These are phyloP conservation scores for Biston stratarius DNA, from an alignment of 2,888 invertebrate genomes.

Conservation along the genomic window DNA sequence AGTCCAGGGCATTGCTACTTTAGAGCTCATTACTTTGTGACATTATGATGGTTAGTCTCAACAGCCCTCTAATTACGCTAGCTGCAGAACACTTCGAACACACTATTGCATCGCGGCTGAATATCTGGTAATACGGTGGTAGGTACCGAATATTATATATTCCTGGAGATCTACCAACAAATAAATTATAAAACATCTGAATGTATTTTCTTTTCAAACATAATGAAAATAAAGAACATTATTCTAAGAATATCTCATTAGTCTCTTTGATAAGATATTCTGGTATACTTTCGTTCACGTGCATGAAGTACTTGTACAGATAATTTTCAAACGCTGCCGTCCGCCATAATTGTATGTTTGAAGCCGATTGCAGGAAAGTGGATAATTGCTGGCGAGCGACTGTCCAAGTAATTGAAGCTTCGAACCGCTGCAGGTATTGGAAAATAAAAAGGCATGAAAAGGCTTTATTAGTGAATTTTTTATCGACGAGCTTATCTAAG, in stretches of 20 bases:
- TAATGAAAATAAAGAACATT: too few species aligned
- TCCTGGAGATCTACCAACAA: too few species aligned
- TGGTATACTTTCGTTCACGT: neutral
- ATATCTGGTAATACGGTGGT: too few species aligned
- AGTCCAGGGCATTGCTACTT: too few species aligned
- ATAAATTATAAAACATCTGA: too few species aligned
- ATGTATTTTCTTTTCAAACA: too few species aligned
- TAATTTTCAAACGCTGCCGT: constrained; percentile 9
- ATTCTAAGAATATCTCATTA: neutral
- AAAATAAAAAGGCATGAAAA: constrained; percentile 9
- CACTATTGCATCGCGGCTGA: too few species aligned
- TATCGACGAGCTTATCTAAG: neutral
- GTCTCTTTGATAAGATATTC: neutral
- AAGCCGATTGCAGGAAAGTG: constrained; percentile 19
- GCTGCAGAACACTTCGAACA: too few species aligned
- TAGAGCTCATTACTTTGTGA: too few species aligned
- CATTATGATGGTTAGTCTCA: too few species aligned
- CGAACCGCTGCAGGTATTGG: constrained; percentile 4
- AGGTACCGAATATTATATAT: too few species aligned
- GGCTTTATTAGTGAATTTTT: constrained; percentile 1
- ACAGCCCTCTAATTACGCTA: too few species aligned
- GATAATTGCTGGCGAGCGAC: constrained; percentile 12
- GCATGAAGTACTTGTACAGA: neutral
- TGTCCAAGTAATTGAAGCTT: constrained; percentile 14
- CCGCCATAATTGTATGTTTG: constrained; percentile 14